Evolutionary conservation across 2,113 vertebrate species (phyloP).

Genomic region (Atrichornis clamosus): DNA sequence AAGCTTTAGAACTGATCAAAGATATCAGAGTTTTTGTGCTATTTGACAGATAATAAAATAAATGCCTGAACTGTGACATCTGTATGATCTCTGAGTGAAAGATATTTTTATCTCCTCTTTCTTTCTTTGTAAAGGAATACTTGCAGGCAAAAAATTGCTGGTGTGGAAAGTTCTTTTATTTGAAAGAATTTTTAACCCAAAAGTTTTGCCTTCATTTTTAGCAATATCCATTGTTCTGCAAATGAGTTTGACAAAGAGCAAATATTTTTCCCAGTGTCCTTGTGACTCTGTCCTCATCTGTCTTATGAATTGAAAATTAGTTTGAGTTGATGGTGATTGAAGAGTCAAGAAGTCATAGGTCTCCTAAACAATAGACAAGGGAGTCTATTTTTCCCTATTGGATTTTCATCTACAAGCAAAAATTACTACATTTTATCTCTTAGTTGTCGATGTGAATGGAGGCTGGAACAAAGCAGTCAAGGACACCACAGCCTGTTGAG

Average conservation of each 20-base stretch:
- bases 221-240: not conserved
- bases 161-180: not conserved
- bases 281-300: not conserved
- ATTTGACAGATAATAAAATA: not conserved
- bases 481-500: not conserved
- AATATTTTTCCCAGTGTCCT: not conserved
- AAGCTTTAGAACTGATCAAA: not conserved
- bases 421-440: not conserved
- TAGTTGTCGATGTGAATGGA: not conserved
- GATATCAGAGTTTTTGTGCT: not conserved
- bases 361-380: not conserved
- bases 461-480: not conserved
- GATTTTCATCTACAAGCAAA: not conserved
- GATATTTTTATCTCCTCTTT: not conserved
- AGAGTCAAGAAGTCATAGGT: not conserved
- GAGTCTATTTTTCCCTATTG: not conserved
- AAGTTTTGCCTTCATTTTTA: not conserved
- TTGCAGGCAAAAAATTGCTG: not conserved
- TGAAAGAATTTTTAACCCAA: not conserved
- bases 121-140: not conserved
- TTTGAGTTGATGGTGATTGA: not conserved
- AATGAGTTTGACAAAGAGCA: not conserved
- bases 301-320: not conserved
- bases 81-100: not conserved
- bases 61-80: not conserved